Percentiles rank a stretch among this genome's conserved stretches.
These are phyloP conservation scores for Pangasius djambal DNA, from an alignment of 2,797 vertebrate genomes.

Conservation along the genomic window DNA sequence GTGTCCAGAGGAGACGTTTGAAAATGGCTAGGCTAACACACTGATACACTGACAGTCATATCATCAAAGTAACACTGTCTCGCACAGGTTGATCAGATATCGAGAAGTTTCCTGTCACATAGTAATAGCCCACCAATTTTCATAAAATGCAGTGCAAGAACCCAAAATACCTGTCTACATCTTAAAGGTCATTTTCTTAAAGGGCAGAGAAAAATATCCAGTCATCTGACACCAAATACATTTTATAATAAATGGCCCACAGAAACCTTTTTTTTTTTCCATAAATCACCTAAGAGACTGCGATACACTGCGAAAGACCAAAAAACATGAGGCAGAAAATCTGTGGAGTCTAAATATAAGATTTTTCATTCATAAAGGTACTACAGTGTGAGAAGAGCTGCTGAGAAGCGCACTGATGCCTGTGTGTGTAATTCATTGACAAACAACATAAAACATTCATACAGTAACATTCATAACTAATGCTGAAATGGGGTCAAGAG, in stretches of 20 bases:
- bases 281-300: background rate
- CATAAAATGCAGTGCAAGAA: background rate
- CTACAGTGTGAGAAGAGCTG: background rate
- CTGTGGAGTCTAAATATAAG: background rate
- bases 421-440: background rate
- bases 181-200: slow-evolving; percentile 17
- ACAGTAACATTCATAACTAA: background rate
- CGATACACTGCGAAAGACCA: background rate
- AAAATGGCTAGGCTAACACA: background rate
- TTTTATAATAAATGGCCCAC: background rate
- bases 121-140: background rate
- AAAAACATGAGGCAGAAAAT: background rate
- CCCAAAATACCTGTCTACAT: background rate
- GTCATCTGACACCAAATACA: background rate
- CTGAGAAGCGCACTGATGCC: background rate
- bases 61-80: background rate
- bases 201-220: slow-evolving; percentile 8
- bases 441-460: background rate
- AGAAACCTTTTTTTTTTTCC: background rate
- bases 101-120: background rate
- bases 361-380: background rate
- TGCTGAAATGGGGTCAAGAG: background rate
- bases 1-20: background rate
- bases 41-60: background rate
- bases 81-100: no score